Evolutionary conservation across 1,140 invertebrate genomes (phyloP).

Genomic region (Apis dorsata): DNA sequence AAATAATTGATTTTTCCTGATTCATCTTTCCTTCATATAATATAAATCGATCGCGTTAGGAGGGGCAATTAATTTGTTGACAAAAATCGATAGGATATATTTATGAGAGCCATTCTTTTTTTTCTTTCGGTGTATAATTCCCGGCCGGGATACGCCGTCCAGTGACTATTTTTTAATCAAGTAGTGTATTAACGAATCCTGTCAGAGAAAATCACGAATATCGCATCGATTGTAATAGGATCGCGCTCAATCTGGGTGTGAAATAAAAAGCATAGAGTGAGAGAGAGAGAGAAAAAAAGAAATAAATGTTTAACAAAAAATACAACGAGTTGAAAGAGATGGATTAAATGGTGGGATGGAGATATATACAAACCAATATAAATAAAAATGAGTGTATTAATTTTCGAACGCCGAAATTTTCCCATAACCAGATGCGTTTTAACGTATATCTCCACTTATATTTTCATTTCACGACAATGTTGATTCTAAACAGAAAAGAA

Average conservation of each 20-base stretch:
- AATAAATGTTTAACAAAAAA: neutral
- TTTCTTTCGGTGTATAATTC: neutral
- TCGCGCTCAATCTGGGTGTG: neutral
- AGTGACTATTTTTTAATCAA: neutral
- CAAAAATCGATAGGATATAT: neutral
- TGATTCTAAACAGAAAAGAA: neutral
- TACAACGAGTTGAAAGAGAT: neutral
- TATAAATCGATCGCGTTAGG: neutral
- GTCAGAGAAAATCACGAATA: neutral
- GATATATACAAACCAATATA: neutral
- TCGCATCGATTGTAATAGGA: neutral
- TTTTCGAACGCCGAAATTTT: neutral
- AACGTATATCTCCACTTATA: neutral
- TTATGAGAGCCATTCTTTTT: constrained; percentile 20
- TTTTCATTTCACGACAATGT: constrained; percentile 6
- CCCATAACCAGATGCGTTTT: neutral
- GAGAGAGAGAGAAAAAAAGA: neutral
- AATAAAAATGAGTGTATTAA: constrained; percentile 6
- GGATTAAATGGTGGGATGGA: no score
- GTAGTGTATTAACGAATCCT: neutral
- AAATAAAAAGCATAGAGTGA: neutral
- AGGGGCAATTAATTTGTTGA: neutral
- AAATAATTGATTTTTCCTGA: no score
- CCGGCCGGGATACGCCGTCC: neutral
- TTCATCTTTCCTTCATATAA: no score